Percentiles rank a stretch among this genome's conserved stretches.
These are phyloP conservation scores for Bufo bufo DNA, from an alignment of 2,113 vertebrate species.

Conservation along the genomic window DNA sequence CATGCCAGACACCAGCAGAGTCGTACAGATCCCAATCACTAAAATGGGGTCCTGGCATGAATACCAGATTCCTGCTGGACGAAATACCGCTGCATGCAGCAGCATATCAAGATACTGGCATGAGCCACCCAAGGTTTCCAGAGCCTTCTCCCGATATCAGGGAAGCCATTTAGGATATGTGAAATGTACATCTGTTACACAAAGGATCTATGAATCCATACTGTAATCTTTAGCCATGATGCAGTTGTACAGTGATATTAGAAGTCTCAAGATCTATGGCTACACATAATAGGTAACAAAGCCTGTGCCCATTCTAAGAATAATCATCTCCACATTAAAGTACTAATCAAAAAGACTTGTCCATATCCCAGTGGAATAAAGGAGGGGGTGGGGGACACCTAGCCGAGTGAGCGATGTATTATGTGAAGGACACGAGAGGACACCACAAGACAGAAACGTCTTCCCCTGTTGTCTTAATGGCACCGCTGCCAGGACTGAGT, in stretches of 20 bases:
- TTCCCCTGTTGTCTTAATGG: constrained; percentile 3
- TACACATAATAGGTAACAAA: neutral
- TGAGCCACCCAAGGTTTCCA: too few relatives aligned
- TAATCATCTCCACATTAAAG: neutral
- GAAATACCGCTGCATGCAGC: too few relatives aligned
- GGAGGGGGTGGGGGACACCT: neutral
- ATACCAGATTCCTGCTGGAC: too few relatives aligned
- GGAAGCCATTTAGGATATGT: too few relatives aligned
- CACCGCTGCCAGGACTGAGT: neutral
- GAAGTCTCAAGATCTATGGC: neutral
- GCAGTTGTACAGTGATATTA: neutral
- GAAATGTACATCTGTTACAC: too few relatives aligned
- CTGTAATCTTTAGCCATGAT: neutral
- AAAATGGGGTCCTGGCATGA: too few relatives aligned
- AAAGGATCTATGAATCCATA: too few relatives aligned
- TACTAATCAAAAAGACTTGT: neutral
- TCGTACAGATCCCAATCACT: too few relatives aligned
- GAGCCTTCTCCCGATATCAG: too few relatives aligned
- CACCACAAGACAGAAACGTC: neutral
- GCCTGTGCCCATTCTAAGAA: neutral
- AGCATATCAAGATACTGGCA: too few relatives aligned
- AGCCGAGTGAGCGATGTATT: neutral
- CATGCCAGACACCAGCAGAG: too few relatives aligned
- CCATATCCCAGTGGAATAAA: neutral
- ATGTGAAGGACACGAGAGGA: constrained; percentile 11